These are phyloP conservation scores for Bothrops jararaca DNA, from an alignment of 2,113 vertebrate genomes.

Conservation along the genomic window DNA sequence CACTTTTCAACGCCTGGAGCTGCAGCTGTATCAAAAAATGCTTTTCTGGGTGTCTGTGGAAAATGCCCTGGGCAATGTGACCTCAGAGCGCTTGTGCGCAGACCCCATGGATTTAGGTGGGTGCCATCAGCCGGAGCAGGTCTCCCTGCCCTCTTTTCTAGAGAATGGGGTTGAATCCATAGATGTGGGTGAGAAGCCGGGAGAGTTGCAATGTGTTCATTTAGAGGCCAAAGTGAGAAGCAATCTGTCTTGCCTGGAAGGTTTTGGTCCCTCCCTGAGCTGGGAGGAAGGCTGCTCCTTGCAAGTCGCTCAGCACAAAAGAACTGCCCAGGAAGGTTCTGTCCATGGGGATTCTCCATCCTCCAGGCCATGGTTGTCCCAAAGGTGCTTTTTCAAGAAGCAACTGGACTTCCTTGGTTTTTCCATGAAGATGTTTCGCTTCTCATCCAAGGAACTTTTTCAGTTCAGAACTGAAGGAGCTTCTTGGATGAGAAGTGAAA, in stretches of 20 bases:
- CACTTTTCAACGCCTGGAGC: constrained; percentile 71
- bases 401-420: background rate
- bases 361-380: too few species aligned
- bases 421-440: background rate
- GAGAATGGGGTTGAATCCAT: background rate
- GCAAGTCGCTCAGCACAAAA: background rate
- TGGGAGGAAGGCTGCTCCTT: background rate
- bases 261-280: background rate
- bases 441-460: background rate
- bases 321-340: background rate
- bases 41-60: constrained; percentile 75
- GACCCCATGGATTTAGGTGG: constrained; percentile 79
- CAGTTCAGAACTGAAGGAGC: too few species aligned
- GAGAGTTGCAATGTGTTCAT: background rate
- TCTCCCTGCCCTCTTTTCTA: background rate
- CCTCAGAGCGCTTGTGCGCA: constrained; percentile 67
- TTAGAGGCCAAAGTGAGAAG: background rate
- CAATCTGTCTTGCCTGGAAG: background rate
- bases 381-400: background rate
- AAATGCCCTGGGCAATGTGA: constrained; percentile 76
- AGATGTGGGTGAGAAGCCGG: background rate
- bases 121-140: too few species aligned
- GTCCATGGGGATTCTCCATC: too few species aligned
- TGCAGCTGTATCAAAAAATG: constrained; percentile 70
- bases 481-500: background rate